Conservation (phyloP, 2,888 invertebrate species). For the Rotaria magnacalcarata region DNA sequence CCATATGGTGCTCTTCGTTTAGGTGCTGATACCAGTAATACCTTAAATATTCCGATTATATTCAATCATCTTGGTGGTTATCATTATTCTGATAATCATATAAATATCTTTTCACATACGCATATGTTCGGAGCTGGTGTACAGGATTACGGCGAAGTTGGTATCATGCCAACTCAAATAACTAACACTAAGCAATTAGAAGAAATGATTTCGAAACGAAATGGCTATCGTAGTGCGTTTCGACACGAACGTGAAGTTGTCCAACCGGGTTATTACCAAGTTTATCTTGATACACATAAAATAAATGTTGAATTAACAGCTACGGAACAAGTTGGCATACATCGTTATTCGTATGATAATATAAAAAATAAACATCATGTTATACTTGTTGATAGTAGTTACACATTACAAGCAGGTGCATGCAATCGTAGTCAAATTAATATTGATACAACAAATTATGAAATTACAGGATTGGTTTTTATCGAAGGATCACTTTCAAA, state of each 20-base stretch:
- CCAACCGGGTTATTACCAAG: conserved; percentile 23
- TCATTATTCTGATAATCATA: conserved; percentile 21
- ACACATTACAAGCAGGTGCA: not conserved
- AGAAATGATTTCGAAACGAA: not conserved
- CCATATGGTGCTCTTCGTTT: conserved; percentile 31
- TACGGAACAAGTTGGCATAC: conserved; percentile 1
- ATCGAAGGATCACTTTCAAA: not conserved
- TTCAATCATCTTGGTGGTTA: conserved; percentile 26
- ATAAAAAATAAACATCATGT: not conserved
- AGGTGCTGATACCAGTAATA: not conserved
- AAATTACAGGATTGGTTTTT: not conserved
- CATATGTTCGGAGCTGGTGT: conserved; percentile 24
- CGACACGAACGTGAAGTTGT: not conserved
- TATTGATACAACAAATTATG: not conserved
- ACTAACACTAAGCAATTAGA: not conserved
- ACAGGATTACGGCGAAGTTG: conserved; percentile 18
- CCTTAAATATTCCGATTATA: not conserved
- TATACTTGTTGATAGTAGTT: conserved; percentile 8
- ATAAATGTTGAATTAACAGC: conserved; percentile 23
- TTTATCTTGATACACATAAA: conserved; percentile 21
- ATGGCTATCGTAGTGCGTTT: conserved; percentile 32
- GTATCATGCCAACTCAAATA: conserved; percentile 6
- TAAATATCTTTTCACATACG: conserved; percentile 3
- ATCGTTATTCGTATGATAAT: not conserved
- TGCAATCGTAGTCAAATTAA: not conserved